Evolutionary conservation across 2,888 invertebrate genomes (phyloP).

Genomic region (Synergus umbraculus): DNA sequence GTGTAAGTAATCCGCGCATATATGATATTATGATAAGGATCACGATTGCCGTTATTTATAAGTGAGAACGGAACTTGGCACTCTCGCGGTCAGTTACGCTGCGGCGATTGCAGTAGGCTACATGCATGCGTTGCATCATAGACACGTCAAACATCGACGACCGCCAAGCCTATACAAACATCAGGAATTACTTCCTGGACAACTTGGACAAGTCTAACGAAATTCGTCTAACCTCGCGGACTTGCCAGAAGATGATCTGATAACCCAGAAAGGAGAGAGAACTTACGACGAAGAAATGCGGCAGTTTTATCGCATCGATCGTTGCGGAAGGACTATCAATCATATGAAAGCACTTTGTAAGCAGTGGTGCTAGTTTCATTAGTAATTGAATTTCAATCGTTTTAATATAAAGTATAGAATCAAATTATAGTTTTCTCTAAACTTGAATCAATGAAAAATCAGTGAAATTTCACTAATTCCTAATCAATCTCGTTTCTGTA

Average conservation of each 20-base stretch:
- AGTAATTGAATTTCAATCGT: not conserved
- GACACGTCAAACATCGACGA: slow-evolving; percentile 27
- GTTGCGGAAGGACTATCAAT: slow-evolving; percentile 21
- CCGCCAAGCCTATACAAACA: slow-evolving; percentile 23
- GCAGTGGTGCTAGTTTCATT: not conserved
- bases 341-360: not conserved
- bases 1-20: slow-evolving; percentile 7
- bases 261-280: slow-evolving; percentile 23
- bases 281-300: not conserved
- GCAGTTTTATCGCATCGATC: slow-evolving; percentile 11
- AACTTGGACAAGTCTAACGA: slow-evolving; percentile 13
- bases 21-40: slow-evolving; percentile 15
- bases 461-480: too few species aligned
- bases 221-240: not conserved
- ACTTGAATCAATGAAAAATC: too few species aligned
- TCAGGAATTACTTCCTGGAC: slow-evolving; percentile 25
- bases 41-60: slow-evolving; percentile 32
- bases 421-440: too few species aligned
- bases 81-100: slow-evolving; percentile 54
- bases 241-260: slow-evolving; percentile 38
- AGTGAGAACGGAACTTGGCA: slow-evolving; percentile 51
- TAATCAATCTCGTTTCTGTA: too few species aligned
- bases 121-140: slow-evolving; percentile 46
- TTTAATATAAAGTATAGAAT: not conserved
- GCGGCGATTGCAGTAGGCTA: slow-evolving; percentile 52